A percentile compares a stretch with the other conserved stretches of the same genome.
phyloP scores from a whole-genome alignment of 2,113 vertebrate species.

The Gnathonemus echidnorhynchus region DNA sequence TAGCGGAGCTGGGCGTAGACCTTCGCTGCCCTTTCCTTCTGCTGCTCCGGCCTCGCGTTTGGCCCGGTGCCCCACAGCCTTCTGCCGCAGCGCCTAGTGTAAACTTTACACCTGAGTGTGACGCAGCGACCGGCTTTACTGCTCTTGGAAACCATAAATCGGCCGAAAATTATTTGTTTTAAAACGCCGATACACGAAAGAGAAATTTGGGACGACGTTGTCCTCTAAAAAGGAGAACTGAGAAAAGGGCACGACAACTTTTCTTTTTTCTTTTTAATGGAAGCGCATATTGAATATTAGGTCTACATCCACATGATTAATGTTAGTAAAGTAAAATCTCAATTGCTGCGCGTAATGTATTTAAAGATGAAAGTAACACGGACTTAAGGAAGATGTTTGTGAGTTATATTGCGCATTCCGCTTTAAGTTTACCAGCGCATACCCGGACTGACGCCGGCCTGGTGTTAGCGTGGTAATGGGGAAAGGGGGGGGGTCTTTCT shows the following conservation, averaged over 20 bases:
- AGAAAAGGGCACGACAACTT: background rate
- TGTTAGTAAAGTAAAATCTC: background rate
- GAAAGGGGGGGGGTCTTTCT: background rate
- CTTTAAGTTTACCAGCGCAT: too few relatives aligned
- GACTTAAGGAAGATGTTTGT: background rate
- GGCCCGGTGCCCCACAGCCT: background rate
- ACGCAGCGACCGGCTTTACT: background rate
- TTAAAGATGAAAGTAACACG: background rate
- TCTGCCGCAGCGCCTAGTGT: background rate
- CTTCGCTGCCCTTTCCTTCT: constrained; percentile 25
- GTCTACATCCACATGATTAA: background rate
- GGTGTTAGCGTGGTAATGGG: background rate
- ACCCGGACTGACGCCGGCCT: background rate
- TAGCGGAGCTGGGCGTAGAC: constrained; percentile 49
- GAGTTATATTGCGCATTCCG: background rate
- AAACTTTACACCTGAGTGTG: constrained; percentile 3
- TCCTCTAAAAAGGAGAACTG: background rate
- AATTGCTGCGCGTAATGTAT: background rate
- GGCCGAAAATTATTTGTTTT: background rate
- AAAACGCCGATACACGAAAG: background rate
- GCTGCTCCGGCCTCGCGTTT: constrained; percentile 10
- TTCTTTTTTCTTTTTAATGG: background rate
- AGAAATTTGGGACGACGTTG: background rate
- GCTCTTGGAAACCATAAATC: constrained; percentile 6
- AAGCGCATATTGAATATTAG: background rate